Evolutionary conservation across 1,140 invertebrate genomes (phyloP).

Genomic region (Apis cerana): DNA sequence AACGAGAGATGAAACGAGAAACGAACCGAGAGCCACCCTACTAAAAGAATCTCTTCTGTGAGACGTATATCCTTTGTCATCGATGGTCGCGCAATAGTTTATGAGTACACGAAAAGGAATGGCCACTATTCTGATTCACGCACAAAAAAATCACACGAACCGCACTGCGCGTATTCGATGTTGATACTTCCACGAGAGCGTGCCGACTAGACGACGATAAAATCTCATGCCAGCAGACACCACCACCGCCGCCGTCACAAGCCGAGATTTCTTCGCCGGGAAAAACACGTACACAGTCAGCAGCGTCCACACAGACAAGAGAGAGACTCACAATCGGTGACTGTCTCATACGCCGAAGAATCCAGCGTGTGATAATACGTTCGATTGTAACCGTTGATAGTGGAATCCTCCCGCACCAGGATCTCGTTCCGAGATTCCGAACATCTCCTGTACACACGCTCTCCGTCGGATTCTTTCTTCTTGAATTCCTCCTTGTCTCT

Average conservation of each 20-base stretch:
- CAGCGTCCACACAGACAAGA: constrained; percentile 9
- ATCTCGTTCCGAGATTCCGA: constrained; percentile 49
- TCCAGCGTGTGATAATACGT: constrained; percentile 38
- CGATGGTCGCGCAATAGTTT: background rate
- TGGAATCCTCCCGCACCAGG: constrained; percentile 53
- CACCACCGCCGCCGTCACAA: constrained; percentile 7
- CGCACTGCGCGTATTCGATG: background rate
- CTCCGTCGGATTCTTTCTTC: constrained; percentile 15
- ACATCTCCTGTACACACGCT: constrained; percentile 56
- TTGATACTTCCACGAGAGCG: constrained; percentile 14
- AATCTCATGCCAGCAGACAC: constrained; percentile 5
- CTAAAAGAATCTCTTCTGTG: background rate
- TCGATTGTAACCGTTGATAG: constrained; percentile 38
- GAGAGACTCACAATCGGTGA: constrained; percentile 16
- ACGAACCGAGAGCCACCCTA: background rate
- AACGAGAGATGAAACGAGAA: background rate
- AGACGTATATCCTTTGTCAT: constrained; percentile 33
- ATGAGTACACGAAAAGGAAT: background rate
- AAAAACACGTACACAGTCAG: constrained; percentile 15
- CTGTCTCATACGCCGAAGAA: constrained; percentile 31
- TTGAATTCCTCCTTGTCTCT: constrained; percentile 29
- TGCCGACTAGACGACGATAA: constrained; percentile 18
- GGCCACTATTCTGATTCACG: background rate
- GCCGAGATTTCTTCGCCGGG: constrained; percentile 9
- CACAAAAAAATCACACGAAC: constrained; percentile 6